Base-by-base conservation (phyloP, 2,113 vertebrate genomes). In the Nyctereutes procyonoides region DNA sequence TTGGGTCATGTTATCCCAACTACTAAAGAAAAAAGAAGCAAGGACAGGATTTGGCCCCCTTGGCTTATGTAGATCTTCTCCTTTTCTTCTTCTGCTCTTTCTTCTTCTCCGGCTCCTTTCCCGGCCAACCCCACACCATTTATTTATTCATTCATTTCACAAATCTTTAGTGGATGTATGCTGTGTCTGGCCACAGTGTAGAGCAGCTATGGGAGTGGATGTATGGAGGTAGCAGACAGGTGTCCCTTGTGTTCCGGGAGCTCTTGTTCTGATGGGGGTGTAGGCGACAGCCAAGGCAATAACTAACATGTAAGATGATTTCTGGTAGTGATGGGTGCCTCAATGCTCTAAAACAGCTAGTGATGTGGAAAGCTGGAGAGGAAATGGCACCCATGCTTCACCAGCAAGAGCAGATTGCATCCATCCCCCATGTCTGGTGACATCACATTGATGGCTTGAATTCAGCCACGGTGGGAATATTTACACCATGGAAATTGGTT, bases 181-280 rank as follows among this genome's bases (percentile, higher is more conserved):
- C 19, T 30, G 17, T 20, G 3, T 80, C 32, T 48, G 63, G 77
- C 55, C 69, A 2, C 0, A 0, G 43, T 60, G 51, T 28, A 4
- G 55, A 56, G 48, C 60, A 73, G 58, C 20, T 4, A 1, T 32
- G 17, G 55, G 3, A 16, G 43, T 43, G 43, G 43, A n/a, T 4
- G n/a, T 30, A 1, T 11, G 32, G 77, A 22, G 30, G 35, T 51
- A 28, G 43, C 0, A 15, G 22, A 55, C 14, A 19, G 22, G 16
- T 0, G 0, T 12, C 51, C 30, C 58, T 51, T 60, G 65, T 7
- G 1, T 55, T 67, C 38, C 0, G 3, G 43, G 43, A 5, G 1
- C 7, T 77, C 51, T 32, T 81, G 5, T 77, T 60, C n/a, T 28
- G 26, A 8, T 4, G 13, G 1, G 3, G 22, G 1, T 16, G 5